Base-by-base conservation (phyloP, 2,797 vertebrate species). In the Eutrigla gurnardus region DNA sequence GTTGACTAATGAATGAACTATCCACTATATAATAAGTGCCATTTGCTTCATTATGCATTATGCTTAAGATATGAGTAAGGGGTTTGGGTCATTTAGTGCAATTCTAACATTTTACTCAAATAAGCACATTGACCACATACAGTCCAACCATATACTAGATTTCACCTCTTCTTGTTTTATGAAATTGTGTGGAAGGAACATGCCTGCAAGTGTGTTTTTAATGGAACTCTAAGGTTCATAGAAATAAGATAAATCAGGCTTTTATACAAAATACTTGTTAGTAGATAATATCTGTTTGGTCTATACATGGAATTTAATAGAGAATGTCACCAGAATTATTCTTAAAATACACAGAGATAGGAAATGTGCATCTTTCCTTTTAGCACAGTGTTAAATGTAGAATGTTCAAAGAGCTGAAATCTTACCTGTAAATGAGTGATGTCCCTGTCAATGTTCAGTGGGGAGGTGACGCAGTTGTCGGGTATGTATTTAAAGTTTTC, bases 381-480 rank as follows among this genome's bases (percentile, higher is more conserved):
- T n/a, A 45, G 13, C 7, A 39, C 25, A 33, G 53, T 47, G 70
- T 49, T 61, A 25, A 17, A 43, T 39, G 7, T 10, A 40, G 10
- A 47, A 14, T 54, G 68, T 15, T 55, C 9, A 70, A 39, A 59
- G 17, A 39, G 53, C n/a, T 52, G 4, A 18, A 35, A 3, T 32
- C 88, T 8, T 0, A 99, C 98, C 97, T 99, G 97, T 77, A 99
- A 81, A 81, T 97, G 97, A 7, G 96, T 98, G 92, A 99, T 99
- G 91, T 99, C 98, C 59, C 97, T 94, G 89, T 99, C 97, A 0
- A 99, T 95, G 92, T 96, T 96, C 89, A 99, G 95, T 0, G 96
- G 95, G 66, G 97, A 97, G 1, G 97, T 98, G 88, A 98, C 96
- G 1, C 98, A 99, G 95, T 93, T 99, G 93, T 98, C 97, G 0